A percentile compares a stretch with the other conserved stretches of the same genome.
Evolutionary conservation across 2,888 invertebrate species (phyloP).

Genomic region (Drosophila niveifrons): DNA sequence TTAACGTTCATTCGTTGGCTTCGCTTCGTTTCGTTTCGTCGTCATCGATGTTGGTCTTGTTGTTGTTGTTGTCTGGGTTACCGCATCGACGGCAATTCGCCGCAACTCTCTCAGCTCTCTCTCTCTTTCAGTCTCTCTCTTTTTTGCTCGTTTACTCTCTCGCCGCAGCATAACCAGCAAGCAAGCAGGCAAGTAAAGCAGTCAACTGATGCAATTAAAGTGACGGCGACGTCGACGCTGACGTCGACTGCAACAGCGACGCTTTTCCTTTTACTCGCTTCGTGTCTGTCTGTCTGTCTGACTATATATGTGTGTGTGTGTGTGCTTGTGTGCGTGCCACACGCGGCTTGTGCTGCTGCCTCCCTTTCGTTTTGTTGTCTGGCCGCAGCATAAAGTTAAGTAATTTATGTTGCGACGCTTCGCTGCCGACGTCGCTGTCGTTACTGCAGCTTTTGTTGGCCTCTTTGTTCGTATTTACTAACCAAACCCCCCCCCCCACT

Average conservation of each 20-base stretch:
- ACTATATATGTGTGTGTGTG: constrained; percentile 5
- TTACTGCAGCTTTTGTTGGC: constrained; percentile 32
- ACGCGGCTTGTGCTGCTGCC: constrained; percentile 23
- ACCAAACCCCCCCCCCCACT: not conserved
- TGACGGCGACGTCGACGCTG: constrained; percentile 24
- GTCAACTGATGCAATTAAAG: constrained; percentile 52
- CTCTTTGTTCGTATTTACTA: constrained; percentile 18
- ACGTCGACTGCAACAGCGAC: constrained; percentile 26
- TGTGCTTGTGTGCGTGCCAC: constrained; percentile 35
- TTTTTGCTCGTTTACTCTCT: constrained; percentile 16
- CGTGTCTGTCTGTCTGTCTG: not conserved
- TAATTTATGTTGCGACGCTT: constrained; percentile 58
- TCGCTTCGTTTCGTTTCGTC: constrained; percentile 19
- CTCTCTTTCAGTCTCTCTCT: constrained; percentile 11
- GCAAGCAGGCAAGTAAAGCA: constrained; percentile 16
- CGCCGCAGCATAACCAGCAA: constrained; percentile 36
- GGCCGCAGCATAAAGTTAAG: constrained; percentile 48
- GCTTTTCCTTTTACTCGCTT: constrained; percentile 16
- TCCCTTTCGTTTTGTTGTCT: constrained; percentile 17
- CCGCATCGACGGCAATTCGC: constrained; percentile 57
- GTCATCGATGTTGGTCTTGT: constrained; percentile 23
- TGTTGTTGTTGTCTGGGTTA: constrained; percentile 56
- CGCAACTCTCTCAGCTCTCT: constrained; percentile 37
- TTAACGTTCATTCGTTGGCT: constrained; percentile 54
- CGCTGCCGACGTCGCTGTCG: constrained; percentile 28